A percentile compares a stretch with the other conserved stretches of the same genome.
phyloP scores from a whole-genome alignment of 1,140 invertebrate genomes.

The Drosophila sp. region DNA sequence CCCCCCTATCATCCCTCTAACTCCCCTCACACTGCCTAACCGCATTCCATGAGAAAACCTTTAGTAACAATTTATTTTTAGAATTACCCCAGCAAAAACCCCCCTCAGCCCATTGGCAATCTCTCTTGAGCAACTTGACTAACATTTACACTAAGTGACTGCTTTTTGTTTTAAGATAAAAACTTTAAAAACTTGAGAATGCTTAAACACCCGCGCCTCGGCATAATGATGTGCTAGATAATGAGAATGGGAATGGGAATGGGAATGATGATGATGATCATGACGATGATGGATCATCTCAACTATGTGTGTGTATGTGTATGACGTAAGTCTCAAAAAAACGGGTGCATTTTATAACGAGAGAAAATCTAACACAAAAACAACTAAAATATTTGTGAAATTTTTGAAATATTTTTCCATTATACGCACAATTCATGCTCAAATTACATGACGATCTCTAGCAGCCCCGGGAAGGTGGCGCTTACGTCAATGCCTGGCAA shows the following conservation, averaged over 20 bases:
- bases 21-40: neutral
- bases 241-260: neutral
- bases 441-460: neutral
- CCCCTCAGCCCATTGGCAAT: neutral
- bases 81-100: conserved; percentile 11
- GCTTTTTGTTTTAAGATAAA: conserved; percentile 4
- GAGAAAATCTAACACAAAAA: neutral
- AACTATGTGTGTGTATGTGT: conserved; percentile 5
- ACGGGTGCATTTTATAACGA: conserved; percentile 17
- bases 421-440: conserved; percentile 7
- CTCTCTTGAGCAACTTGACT: conserved; percentile 21
- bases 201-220: conserved; percentile 6
- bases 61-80: conserved; percentile 45
- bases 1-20: no score
- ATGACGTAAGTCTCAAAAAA: conserved; percentile 18
- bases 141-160: conserved; percentile 21
- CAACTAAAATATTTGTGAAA: neutral
- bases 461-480: neutral
- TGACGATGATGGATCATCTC: conserved; percentile 26
- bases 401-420: conserved; percentile 27
- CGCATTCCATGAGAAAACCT: conserved; percentile 45
- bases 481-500: conserved; percentile 9
- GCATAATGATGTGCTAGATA: neutral
- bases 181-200: neutral
- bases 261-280: neutral